phyloP scores from a whole-genome alignment of 2,888 invertebrate species.

The Azorinus chamasolen region DNA sequence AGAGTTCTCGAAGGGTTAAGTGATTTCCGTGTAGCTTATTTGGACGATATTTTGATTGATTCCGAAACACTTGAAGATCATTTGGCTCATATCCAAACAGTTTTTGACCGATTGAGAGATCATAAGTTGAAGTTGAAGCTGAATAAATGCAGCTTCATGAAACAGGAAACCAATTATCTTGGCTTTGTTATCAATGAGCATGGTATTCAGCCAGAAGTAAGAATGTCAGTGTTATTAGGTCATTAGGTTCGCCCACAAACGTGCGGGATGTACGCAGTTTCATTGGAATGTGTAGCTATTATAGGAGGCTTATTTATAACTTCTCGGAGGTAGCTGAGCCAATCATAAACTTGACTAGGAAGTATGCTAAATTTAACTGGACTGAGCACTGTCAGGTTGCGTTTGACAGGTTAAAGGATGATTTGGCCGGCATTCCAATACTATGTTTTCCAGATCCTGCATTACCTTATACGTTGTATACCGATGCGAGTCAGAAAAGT shows the following conservation, averaged over 20 bases:
- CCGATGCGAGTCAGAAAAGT: not conserved
- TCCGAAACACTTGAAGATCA: slow-evolving; percentile 7
- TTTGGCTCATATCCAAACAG: not conserved
- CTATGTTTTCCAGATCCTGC: not conserved
- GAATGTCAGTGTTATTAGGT: slow-evolving; percentile 34
- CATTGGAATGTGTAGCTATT: slow-evolving; percentile 32
- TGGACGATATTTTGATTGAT: slow-evolving; percentile 59
- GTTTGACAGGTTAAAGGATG: slow-evolving; percentile 9
- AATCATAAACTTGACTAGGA: slow-evolving; percentile 24
- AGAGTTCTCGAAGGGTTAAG: slow-evolving; percentile 43
- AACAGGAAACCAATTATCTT: slow-evolving; percentile 42
- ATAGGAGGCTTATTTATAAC: slow-evolving; percentile 44
- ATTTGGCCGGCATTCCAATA: not conserved
- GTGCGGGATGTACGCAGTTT: slow-evolving; percentile 25
- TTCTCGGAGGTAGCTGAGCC: slow-evolving; percentile 41
- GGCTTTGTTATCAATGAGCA: slow-evolving; percentile 36
- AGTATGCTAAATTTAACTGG: slow-evolving; percentile 21
- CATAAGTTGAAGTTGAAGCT: not conserved
- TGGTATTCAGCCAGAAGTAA: slow-evolving; percentile 40
- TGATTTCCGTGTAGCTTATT: slow-evolving; percentile 40
- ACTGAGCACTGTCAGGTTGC: slow-evolving; percentile 1
- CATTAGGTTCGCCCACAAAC: slow-evolving; percentile 34
- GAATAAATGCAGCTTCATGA: slow-evolving; percentile 5
- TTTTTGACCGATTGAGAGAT: not conserved
- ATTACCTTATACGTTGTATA: not conserved